Evolutionary conservation across 2,888 invertebrate species (phyloP), one percentile per base, ranked within the genome.

Genomic region (Chrysomela aeneicollis): DNA sequence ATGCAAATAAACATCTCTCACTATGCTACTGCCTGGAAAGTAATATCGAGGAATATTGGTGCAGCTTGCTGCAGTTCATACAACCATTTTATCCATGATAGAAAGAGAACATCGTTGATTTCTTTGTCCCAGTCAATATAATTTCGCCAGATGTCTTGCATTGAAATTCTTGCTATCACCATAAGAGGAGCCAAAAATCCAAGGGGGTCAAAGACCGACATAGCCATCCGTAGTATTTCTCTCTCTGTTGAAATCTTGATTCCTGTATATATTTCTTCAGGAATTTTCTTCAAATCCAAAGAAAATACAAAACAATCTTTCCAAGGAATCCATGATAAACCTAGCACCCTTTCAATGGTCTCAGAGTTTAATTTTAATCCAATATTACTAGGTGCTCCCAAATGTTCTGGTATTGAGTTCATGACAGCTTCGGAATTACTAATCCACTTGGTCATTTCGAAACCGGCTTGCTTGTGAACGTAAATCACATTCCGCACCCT

Each of bases 391-490:
- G n/a, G n/a, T n/a, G n/a, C n/a, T n/a, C n/a, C n/a, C n/a, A n/a
- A n/a, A n/a, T 22, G 19, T 12, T 10, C 50, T 8, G 50, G 22
- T n/a, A 50, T 50, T 6, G 2, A 9, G n/a, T 22, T 19, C 6
- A 22, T 1, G 0, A 50, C 50, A 17, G 17, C 12, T 12, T 50
- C 22, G 9, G 8, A 19, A 19, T 50, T 50, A 50, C n/a, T 9
- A 9, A 50, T 50, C 50, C 50, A 50, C 19, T 50, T 50, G 8
- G 50, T 9, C 18, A 50, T 50, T 10, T 50, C 50, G 19, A 50
- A 50, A 50, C 22, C 50, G 1, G 1, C 50, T 19, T 50, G 50
- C 5, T 22, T 12, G 19, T 50, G 50, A 19, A 19, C 22, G 22
- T 50, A 19, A 17, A 50, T 22, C 21, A 50, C 50, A 17, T 12